Percentiles rank a stretch among this genome's conserved stretches.
These are phyloP conservation scores for Equus przewalskii DNA, from an alignment of 2,113 vertebrate genomes.

Conservation along the genomic window DNA sequence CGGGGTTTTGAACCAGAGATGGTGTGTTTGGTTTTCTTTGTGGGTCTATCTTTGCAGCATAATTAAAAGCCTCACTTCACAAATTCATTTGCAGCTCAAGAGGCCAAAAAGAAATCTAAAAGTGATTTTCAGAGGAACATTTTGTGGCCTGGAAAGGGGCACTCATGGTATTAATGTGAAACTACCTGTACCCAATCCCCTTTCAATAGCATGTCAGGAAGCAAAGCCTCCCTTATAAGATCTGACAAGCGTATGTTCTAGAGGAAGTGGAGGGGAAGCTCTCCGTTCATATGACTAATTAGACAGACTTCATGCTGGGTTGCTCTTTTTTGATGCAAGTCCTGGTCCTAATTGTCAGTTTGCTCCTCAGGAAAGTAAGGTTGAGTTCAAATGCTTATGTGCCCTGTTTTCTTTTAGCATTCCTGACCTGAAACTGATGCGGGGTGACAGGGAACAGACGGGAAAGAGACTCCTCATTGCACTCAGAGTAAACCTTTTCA, in stretches of 20 bases:
- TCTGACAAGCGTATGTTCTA: constrained; percentile 91
- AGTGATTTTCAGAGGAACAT: background rate
- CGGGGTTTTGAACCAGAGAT: constrained; percentile 41
- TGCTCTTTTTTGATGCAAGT: constrained; percentile 96
- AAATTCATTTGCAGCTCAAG: background rate
- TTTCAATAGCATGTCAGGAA: constrained; percentile 79
- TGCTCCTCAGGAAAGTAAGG: constrained; percentile 91
- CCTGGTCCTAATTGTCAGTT: constrained; percentile 95
- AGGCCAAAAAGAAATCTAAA: rapidly evolving
- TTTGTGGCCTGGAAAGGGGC: background rate
- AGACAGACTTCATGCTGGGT: constrained; percentile 96
- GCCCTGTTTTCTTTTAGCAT: constrained; percentile 86
- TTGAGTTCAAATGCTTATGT: constrained; percentile 95
- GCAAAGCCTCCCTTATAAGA: constrained; percentile 85
- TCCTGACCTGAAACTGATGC: constrained; percentile 89
- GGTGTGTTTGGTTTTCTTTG: background rate
- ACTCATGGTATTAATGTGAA: background rate
- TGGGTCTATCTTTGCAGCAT: background rate
- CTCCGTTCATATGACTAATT: constrained; percentile 99
- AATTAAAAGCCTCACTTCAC: background rate
- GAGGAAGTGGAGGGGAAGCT: constrained; percentile 91
- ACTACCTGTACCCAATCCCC: constrained; percentile 83
- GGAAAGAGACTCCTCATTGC: constrained; percentile 80
- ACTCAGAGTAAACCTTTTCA: constrained; percentile 62
- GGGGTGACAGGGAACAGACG: constrained; percentile 86